These are phyloP conservation scores for Papilio demoleus DNA, from an alignment of 2,888 invertebrate species.

Conservation along the genomic window DNA sequence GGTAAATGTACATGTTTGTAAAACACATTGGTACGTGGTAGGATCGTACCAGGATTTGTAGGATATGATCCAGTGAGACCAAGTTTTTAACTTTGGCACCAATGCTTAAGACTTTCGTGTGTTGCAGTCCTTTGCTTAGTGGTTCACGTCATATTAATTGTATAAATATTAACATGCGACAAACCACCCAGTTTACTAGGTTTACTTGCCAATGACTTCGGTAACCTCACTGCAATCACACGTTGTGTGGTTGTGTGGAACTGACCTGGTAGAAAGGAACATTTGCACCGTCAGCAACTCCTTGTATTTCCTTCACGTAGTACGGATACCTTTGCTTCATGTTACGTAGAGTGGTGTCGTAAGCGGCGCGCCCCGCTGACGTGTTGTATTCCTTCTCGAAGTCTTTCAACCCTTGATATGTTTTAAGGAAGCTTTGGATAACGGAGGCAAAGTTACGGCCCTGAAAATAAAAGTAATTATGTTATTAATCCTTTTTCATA, in stretches of 20 bases:
- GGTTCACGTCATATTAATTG: no score
- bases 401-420: constrained; percentile 84
- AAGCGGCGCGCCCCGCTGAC: constrained; percentile 86
- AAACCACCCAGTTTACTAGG: constrained; percentile 10
- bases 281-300: constrained; percentile 92
- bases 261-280: constrained; percentile 92
- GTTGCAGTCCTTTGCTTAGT: no score
- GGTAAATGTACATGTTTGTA: no score
- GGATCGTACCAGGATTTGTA: no score
- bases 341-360: constrained; percentile 88
- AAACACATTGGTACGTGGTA: no score
- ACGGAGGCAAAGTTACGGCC: constrained; percentile 90
- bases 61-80: no score
- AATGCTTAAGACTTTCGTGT: no score
- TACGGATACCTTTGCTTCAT: constrained; percentile 90
- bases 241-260: not conserved
- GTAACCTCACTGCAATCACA: constrained; percentile 24
- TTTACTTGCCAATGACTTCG: not conserved
- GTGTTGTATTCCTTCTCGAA: constrained; percentile 89
- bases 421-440: constrained; percentile 88
- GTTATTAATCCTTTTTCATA: not conserved
- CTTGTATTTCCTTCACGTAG: constrained; percentile 92
- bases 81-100: no score
- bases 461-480: constrained; percentile 73
- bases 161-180: constrained; percentile 21